These are phyloP conservation scores for Lutjanus campechanus DNA, from an alignment of 2,797 vertebrate species.

Conservation along the genomic window DNA sequence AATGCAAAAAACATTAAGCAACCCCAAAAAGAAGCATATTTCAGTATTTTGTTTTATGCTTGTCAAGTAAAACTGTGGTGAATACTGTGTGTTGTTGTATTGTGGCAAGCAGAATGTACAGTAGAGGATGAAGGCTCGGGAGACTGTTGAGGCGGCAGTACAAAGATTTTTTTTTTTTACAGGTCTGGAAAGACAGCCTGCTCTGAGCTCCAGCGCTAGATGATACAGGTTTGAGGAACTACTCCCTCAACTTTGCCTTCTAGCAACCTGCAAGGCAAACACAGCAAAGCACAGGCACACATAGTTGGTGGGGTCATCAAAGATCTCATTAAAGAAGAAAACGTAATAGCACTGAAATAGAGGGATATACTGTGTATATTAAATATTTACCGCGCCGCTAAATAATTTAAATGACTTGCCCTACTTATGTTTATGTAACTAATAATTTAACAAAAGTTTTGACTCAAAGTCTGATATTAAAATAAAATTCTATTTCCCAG, in stretches of 20 bases:
- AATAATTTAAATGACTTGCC: conserved; percentile 33
- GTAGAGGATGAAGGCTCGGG: conserved; percentile 2
- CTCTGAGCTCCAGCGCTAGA: conserved; percentile 15
- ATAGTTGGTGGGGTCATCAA: conserved; percentile 14
- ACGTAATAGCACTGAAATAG: not conserved
- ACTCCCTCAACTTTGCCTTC: conserved; percentile 22
- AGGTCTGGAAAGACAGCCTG: not conserved
- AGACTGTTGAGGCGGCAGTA: conserved; percentile 10
- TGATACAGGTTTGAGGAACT: conserved; percentile 18
- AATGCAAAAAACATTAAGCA: not conserved
- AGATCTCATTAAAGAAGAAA: conserved; percentile 26
- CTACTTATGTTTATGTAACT: conserved; percentile 21
- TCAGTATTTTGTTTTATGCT: not conserved
- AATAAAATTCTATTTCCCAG: conserved; percentile 33
- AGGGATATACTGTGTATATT: conserved; percentile 20
- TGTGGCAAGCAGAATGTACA: not conserved
- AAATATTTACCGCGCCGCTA: conserved; percentile 28
- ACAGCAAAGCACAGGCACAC: conserved; percentile 9
- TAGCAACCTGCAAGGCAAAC: conserved; percentile 36
- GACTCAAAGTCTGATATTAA: conserved; percentile 21
- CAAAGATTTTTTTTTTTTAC: conserved; percentile 1
- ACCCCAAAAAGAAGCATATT: not conserved
- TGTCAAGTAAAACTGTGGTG: not conserved
- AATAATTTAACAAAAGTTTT: conserved; percentile 32
- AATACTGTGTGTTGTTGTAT: not conserved